Percentiles rank a stretch among this genome's conserved stretches.
Evolutionary conservation across 2,113 vertebrate genomes (phyloP).

Genomic region (Bagarius yarrelli): DNA sequence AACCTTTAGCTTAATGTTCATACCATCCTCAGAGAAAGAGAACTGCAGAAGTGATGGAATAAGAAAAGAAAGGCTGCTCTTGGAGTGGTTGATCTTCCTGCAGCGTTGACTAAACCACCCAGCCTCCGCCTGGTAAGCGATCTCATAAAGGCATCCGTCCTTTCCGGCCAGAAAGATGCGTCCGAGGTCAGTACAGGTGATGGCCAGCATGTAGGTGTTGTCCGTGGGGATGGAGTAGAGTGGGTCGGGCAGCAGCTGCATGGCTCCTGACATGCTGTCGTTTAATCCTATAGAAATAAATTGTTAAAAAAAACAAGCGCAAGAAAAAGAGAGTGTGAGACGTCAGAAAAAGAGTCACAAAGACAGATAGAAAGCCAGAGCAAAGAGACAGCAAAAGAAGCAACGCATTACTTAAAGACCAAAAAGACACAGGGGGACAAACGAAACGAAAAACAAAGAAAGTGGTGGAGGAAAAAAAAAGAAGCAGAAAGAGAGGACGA

Average conservation of each 20-base stretch:
- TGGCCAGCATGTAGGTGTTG: constrained; percentile 90
- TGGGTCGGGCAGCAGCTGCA: constrained; percentile 93
- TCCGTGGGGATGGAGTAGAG: constrained; percentile 95
- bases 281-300: constrained; percentile 76
- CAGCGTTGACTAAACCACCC: constrained; percentile 97
- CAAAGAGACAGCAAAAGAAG: not conserved
- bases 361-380: not conserved
- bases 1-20: constrained; percentile 45
- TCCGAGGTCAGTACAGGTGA: constrained; percentile 87
- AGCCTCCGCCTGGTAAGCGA: constrained; percentile 96
- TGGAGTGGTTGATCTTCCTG: constrained; percentile 97
- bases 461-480: not conserved
- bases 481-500: not conserved
- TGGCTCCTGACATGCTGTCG: constrained; percentile 91
- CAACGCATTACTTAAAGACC: not conserved
- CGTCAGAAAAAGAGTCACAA: not conserved
- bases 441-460: not conserved
- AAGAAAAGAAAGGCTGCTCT: constrained; percentile 89
- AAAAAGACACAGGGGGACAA: not conserved
- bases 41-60: constrained; percentile 92
- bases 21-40: constrained; percentile 95
- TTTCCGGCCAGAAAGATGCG: constrained; percentile 96
- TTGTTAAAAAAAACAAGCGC: constrained; percentile 29
- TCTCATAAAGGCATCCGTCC: constrained; percentile 96
- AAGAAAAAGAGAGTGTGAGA: not conserved